A percentile compares a stretch with the other conserved stretches of the same genome.
Evolutionary conservation across 2,888 invertebrate species (phyloP).

Genomic region (Ichneumoninae sp.): DNA sequence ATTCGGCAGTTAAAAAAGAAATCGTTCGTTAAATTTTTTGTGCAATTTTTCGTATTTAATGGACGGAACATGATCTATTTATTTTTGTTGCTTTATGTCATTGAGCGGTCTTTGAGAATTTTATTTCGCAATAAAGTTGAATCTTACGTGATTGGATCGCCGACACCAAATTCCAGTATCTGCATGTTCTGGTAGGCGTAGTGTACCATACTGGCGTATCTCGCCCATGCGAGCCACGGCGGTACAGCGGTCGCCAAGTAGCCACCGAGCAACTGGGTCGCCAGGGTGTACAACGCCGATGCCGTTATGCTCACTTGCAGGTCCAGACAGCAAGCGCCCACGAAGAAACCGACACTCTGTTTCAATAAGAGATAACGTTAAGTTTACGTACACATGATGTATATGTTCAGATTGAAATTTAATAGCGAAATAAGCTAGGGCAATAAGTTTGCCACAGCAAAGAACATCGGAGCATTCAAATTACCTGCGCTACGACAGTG

Average conservation of each 20-base stretch:
- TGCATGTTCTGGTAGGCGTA: constrained; percentile 94
- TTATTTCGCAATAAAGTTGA: neutral
- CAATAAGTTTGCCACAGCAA: constrained; percentile 51
- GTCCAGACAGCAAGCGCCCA: constrained; percentile 91
- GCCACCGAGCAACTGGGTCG: constrained; percentile 90
- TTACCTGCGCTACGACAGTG: constrained; percentile 90
- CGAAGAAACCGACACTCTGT: constrained; percentile 91
- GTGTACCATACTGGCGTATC: constrained; percentile 91
- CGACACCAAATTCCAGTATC: constrained; percentile 90
- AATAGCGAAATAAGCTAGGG: constrained; percentile 26
- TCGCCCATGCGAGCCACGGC: constrained; percentile 90
- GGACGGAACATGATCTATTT: too few species aligned
- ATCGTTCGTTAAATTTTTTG: neutral
- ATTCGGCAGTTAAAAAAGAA: neutral
- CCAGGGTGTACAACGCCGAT: constrained; percentile 91
- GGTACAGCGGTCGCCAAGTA: constrained; percentile 91
- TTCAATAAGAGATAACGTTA: constrained; percentile 40
- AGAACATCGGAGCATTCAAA: constrained; percentile 42
- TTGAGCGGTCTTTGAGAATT: neutral
- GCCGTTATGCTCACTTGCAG: constrained; percentile 92
- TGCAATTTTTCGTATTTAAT: neutral
- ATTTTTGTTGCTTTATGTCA: neutral
- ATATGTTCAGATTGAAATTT: neutral
- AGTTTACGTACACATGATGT: neutral
- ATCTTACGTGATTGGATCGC: constrained; percentile 89